phyloP scores from a whole-genome alignment of 2,797 vertebrate species.

The Anabacerthia variegaticeps region DNA sequence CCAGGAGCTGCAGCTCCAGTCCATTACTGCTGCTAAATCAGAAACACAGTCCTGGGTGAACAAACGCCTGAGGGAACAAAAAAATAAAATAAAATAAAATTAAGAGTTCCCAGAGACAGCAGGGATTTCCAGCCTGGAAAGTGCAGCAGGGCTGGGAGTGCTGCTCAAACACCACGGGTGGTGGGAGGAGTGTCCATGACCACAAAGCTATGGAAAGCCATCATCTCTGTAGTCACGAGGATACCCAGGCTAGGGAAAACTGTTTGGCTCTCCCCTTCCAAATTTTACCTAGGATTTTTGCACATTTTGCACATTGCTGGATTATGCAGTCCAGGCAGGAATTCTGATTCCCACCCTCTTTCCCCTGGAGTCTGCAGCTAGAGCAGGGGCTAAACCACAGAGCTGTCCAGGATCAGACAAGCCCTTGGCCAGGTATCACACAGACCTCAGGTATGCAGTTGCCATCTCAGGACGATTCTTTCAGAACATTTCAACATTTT shows the following conservation, averaged over 20 bases:
- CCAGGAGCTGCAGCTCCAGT: neutral
- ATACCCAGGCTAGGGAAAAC: neutral
- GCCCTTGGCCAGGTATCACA: neutral
- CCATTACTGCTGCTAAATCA: neutral
- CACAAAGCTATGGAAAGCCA: neutral
- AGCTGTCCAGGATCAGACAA: neutral
- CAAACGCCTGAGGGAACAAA: neutral
- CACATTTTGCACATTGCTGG: neutral
- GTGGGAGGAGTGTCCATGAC: neutral
- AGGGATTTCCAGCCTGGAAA: neutral
- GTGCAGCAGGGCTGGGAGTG: neutral
- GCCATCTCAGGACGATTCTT: neutral
- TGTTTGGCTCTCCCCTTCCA: neutral
- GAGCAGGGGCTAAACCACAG: neutral
- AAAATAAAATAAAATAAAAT: neutral
- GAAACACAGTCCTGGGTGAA: neutral
- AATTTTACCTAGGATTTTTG: neutral
- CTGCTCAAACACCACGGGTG: fast-evolving
- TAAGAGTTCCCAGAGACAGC: neutral
- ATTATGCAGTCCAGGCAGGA: neutral
- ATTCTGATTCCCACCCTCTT: neutral
- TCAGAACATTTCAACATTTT: neutral
- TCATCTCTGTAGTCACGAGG: neutral
- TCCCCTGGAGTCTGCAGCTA: neutral
- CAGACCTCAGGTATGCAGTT: neutral